Evolutionary conservation across 2,797 vertebrate species (phyloP), one percentile per base, ranked within the genome.

Genomic region (Lutjanus campechanus): DNA sequence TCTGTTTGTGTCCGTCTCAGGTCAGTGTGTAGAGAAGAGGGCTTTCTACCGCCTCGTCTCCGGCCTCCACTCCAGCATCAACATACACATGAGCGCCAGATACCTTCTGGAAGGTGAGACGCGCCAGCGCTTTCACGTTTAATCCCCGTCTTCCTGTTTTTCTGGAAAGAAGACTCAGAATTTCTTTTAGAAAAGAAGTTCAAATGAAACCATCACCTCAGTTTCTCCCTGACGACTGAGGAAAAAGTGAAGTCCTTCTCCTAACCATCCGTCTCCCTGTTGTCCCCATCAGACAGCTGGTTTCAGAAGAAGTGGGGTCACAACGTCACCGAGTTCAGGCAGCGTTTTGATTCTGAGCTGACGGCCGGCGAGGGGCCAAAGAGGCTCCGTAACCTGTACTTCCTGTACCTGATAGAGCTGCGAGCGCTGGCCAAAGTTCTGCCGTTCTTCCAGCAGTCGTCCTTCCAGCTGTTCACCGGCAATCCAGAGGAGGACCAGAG

Each of bases 41-140:
- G 97, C 97, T 29, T 99, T 99, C 90, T 99, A 97, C 88, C 95
- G 95, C 11, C 96, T 98, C 19, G 93, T 99, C 80, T 99, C 97
- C 0, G 97, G 98, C 8, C 95, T 99, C 15, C 98, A 99, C 0
- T 89, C 97, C 58, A 99, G 98, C 92, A 98, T 99, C 89, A 98
- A 97, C 86, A 93, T 97, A 43, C 98, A 99, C 82, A 88, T 99
- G 89, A 97, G 97, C 1, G 97, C 98, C 88, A 94, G 96, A 67
- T 98, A 98, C 86, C 96, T 98, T 5, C 81, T 98, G 79, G 94
- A 96, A 79, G 97, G 98, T 99, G 89, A 91, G 88, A 49, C 59
- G 1, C 53, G 9, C 2, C 7, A 20, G 63, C 43, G 20, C 15
- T 12, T 20, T n/a, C 49, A 49, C 11, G 19, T 19, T 9, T 9